phyloP scores from a whole-genome alignment of 2,888 invertebrate species.

The Zonitis immaculata region DNA sequence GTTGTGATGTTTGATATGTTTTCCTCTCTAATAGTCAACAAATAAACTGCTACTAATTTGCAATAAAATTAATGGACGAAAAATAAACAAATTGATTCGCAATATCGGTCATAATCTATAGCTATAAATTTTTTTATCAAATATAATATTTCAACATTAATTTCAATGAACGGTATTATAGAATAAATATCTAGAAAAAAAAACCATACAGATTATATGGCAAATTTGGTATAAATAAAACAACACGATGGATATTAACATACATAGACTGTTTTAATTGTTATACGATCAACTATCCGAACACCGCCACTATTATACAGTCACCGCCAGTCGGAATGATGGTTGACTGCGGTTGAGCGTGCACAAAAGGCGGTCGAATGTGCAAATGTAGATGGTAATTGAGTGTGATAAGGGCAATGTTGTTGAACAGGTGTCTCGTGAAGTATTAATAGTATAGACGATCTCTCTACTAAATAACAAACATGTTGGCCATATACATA shows the following conservation, averaged over 20 bases:
- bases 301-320: not conserved
- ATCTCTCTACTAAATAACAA: constrained; percentile 18
- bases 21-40: not conserved
- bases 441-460: constrained; percentile 25
- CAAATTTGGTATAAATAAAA: too few species aligned
- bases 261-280: too few species aligned
- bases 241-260: too few species aligned
- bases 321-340: not conserved
- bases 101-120: not conserved
- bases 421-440: constrained; percentile 26
- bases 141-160: not conserved
- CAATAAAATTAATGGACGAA: not conserved
- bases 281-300: not conserved
- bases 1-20: not conserved
- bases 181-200: too few species aligned
- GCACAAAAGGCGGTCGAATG: constrained; percentile 16
- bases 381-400: constrained; percentile 22
- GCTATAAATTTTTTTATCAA: not conserved
- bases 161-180: not conserved
- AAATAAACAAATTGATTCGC: not conserved
- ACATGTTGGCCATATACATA: constrained; percentile 8
- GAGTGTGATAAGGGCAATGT: constrained; percentile 22
- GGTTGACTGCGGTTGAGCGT: not conserved
- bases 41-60: not conserved
- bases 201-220: too few species aligned